Conservation (phyloP, 2,797 vertebrate genomes). For the Caiman crocodilus region DNA sequence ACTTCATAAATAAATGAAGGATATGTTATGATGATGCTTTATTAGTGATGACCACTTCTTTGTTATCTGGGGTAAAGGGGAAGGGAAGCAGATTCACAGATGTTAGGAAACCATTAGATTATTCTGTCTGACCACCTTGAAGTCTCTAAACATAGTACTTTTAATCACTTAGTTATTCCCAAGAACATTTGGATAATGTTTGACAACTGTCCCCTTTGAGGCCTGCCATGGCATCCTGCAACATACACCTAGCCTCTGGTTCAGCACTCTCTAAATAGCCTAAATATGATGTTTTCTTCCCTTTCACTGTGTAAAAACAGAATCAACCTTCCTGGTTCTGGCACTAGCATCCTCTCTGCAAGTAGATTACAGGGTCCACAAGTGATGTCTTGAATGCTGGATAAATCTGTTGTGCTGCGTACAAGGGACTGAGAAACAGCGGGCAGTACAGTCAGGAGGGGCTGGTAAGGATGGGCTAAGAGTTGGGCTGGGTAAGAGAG, state of each 20-base stretch:
- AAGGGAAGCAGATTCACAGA: neutral
- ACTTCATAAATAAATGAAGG: neutral
- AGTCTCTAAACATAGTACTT: neutral
- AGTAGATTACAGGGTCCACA: neutral
- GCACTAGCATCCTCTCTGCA: neutral
- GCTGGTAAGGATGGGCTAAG: neutral
- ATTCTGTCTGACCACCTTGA: neutral
- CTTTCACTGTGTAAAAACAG: neutral
- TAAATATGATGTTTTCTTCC: constrained; percentile 19
- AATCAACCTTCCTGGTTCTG: neutral
- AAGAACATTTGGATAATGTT: neutral
- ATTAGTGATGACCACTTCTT: neutral
- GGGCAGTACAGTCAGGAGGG: neutral
- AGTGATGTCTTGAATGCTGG: neutral
- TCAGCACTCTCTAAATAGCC: neutral
- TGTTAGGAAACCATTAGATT: neutral
- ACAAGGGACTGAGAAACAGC: neutral
- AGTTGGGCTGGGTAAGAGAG: neutral
- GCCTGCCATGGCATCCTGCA: neutral
- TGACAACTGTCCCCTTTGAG: neutral
- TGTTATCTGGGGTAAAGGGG: neutral
- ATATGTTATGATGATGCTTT: neutral
- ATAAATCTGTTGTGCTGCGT: neutral
- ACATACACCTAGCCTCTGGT: neutral
- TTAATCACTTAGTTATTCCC: neutral